Percentiles rank a stretch among this genome's conserved stretches.
These are phyloP conservation scores for Tachina lurida DNA, from an alignment of 2,888 invertebrate species.

Conservation along the genomic window DNA sequence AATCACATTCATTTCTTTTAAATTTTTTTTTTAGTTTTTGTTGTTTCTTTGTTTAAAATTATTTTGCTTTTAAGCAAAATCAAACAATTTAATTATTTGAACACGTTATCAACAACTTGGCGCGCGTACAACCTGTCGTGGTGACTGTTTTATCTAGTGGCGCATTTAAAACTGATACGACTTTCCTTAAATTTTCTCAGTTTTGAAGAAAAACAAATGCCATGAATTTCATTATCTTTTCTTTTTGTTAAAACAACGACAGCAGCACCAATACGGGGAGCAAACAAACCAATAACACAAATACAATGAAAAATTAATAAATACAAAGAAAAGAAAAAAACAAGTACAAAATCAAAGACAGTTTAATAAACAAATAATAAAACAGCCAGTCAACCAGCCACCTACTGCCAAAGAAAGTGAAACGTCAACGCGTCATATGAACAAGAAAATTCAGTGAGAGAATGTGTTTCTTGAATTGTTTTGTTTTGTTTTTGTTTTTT, in stretches of 20 bases:
- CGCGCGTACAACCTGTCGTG: slow-evolving; percentile 34
- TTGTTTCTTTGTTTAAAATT: slow-evolving; percentile 5
- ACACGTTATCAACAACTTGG: slow-evolving; percentile 54
- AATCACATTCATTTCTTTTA: slow-evolving; percentile 52
- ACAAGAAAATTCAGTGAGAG: slow-evolving; percentile 39
- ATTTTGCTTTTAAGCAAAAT: neutral
- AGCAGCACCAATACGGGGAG: slow-evolving; percentile 18
- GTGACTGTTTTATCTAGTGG: slow-evolving; percentile 64
- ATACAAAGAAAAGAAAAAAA: neutral
- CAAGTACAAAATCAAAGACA: slow-evolving; percentile 10
- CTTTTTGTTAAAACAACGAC: slow-evolving; percentile 45
- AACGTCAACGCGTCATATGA: slow-evolving; percentile 44
- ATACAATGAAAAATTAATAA: slow-evolving; percentile 49
- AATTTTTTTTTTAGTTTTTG: slow-evolving; percentile 26
- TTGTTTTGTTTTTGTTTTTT: slow-evolving; percentile 13
- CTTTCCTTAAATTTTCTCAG: slow-evolving; percentile 60
- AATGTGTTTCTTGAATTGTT: too few relatives aligned
- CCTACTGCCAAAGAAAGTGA: slow-evolving; percentile 43
- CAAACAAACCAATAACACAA: slow-evolving; percentile 53
- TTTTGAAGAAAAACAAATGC: slow-evolving; percentile 58
- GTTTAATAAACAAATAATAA: slow-evolving; percentile 47
- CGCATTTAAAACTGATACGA: slow-evolving; percentile 66
- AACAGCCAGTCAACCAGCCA: slow-evolving; percentile 12
- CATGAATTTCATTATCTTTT: slow-evolving; percentile 65
- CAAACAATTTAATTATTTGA: slow-evolving; percentile 22